Conservation (phyloP, 2,797 vertebrate species). For the Meriones psammophilus region DNA sequence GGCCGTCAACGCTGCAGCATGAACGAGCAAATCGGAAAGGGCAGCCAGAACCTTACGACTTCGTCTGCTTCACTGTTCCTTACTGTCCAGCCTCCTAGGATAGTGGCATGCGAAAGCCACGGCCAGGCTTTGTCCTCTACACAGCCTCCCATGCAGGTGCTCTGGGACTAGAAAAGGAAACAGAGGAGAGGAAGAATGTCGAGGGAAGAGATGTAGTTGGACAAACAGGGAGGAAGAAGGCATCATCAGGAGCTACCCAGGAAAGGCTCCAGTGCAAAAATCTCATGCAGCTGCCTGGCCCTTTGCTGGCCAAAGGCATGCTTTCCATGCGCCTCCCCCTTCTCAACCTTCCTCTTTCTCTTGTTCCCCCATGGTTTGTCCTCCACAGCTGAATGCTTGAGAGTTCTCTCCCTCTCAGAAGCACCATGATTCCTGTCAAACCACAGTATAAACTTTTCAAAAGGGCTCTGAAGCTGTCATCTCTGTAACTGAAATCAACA, state of each 20-base stretch:
- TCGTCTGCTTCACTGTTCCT: neutral
- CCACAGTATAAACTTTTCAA: constrained; percentile 77
- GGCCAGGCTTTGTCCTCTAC: neutral
- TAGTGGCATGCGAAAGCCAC: neutral
- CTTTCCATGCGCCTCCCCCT: neutral
- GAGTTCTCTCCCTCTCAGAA: constrained; percentile 72
- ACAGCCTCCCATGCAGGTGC: neutral
- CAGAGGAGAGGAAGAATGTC: neutral
- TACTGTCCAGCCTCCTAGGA: neutral
- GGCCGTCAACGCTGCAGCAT: constrained; percentile 70
- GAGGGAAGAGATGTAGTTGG: neutral
- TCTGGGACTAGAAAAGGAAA: neutral
- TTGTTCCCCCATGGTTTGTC: constrained; percentile 56
- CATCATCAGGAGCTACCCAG: neutral
- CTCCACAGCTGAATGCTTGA: constrained; percentile 61
- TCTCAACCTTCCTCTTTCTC: neutral
- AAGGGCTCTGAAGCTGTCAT: constrained; percentile 78
- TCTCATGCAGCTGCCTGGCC: neutral
- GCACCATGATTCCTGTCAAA: constrained; percentile 80
- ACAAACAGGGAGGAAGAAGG: neutral
- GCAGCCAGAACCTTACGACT: constrained; percentile 19
- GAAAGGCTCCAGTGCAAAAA: neutral
- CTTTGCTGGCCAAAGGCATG: neutral
- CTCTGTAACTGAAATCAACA: constrained; percentile 72
- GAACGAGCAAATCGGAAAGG: constrained; percentile 62